These are phyloP conservation scores for Sitta carolinensis DNA, from an alignment of 2,797 vertebrate species.

Conservation along the genomic window DNA sequence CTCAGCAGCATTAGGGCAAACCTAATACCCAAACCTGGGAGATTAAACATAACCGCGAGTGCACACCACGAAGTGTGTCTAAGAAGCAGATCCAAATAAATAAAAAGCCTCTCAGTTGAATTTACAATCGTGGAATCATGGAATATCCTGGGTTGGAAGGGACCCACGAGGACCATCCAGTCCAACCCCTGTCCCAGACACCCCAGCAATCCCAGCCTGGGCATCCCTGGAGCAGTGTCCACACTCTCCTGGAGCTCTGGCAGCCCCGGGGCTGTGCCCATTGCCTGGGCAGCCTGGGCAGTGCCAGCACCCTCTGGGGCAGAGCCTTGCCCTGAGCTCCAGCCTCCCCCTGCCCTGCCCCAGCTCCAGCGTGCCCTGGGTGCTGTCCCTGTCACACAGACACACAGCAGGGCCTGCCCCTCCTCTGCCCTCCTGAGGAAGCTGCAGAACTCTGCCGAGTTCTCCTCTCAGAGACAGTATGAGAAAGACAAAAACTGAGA, in stretches of 20 bases:
- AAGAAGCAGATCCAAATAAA: background rate
- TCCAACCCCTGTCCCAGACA: no score
- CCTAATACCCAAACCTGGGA: background rate
- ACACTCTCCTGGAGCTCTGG: fast-evolving
- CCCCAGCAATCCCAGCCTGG: background rate
- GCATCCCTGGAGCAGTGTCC: fast-evolving
- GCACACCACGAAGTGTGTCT: fast-evolving
- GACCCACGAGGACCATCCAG: background rate
- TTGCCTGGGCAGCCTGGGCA: background rate
- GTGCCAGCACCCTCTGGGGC: background rate
- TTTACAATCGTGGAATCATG: no score
- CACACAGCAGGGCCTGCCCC: background rate
- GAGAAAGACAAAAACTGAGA: background rate
- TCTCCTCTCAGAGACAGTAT: background rate
- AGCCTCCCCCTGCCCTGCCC: background rate
- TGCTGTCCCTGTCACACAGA: background rate
- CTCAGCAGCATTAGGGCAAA: background rate
- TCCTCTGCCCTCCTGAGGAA: background rate
- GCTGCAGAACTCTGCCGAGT: background rate
- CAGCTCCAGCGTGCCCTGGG: background rate
- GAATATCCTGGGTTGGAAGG: background rate
- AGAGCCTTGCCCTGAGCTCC: fast-evolving
- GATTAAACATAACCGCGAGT: background rate
- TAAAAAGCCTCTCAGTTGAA: background rate
- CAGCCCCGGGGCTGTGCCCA: background rate